Evolutionary conservation across 2,797 vertebrate genomes (phyloP).

Genomic region (Dromococcyx pavoninus): DNA sequence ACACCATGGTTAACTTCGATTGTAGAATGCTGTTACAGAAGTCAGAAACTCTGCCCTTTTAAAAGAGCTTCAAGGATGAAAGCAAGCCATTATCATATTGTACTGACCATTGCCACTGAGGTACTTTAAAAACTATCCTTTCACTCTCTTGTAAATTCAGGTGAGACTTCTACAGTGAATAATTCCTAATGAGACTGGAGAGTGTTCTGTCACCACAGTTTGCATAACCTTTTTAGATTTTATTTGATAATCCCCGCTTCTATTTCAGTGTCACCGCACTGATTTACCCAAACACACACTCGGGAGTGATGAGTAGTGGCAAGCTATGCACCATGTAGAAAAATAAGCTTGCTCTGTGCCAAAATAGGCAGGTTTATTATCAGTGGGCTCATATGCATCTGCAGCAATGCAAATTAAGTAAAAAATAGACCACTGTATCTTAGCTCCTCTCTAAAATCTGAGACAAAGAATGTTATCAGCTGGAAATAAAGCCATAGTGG

Average conservation of each 20-base stretch:
- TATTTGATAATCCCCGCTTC: neutral
- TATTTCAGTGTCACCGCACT: neutral
- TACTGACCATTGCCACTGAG: neutral
- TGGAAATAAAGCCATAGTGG: neutral
- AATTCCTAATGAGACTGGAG: neutral
- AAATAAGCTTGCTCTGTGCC: neutral
- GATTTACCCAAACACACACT: neutral
- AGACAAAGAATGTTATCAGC: neutral
- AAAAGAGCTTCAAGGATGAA: neutral
- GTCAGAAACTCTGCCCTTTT: neutral
- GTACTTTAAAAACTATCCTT: neutral
- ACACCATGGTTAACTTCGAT: neutral
- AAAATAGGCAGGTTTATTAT: neutral
- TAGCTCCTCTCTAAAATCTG: neutral
- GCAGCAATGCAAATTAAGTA: neutral
- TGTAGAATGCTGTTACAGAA: neutral
- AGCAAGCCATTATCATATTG: neutral
- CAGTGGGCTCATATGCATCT: neutral
- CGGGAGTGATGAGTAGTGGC: neutral
- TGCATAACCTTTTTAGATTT: neutral
- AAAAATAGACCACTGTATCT: neutral
- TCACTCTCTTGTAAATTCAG: neutral
- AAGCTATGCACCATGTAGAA: neutral
- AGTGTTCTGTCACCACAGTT: neutral
- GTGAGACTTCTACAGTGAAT: neutral